Conservation (phyloP, 2,888 invertebrate species). For the Tanypteryx hageni region DNA sequence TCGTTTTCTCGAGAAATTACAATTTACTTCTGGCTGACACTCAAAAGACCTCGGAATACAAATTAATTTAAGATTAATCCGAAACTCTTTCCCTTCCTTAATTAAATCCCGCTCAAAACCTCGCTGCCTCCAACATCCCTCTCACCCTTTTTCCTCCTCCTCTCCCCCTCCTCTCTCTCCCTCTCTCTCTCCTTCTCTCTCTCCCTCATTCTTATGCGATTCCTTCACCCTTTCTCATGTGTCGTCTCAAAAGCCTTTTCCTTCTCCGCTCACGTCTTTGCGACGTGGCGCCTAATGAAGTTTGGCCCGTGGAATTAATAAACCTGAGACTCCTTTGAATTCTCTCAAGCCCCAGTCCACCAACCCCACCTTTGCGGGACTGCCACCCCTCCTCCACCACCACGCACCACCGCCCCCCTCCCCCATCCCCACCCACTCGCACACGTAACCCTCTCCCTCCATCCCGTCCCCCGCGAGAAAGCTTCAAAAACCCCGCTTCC, state of each 20-base stretch:
- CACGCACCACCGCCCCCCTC: background rate
- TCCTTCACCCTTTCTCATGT: constrained; percentile 63
- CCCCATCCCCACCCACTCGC: background rate
- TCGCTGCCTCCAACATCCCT: background rate
- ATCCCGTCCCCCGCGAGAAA: background rate
- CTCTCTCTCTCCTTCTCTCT: background rate
- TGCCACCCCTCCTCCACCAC: background rate
- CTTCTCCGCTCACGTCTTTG: constrained; percentile 61
- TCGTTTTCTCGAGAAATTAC: constrained; percentile 24
- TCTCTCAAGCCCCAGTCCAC: constrained; percentile 24
- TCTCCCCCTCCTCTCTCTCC: no score
- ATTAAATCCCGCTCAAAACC: constrained; percentile 53
- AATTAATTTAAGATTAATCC: constrained; percentile 61
- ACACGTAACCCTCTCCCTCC: background rate
- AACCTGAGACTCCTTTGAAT: constrained; percentile 64
- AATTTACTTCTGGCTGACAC: constrained; percentile 10
- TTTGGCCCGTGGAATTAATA: constrained; percentile 64
- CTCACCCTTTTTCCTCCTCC: background rate
- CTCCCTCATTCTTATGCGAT: constrained; percentile 58
- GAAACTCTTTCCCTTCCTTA: constrained; percentile 38
- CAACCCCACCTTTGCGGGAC: background rate
- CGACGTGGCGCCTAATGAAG: constrained; percentile 64
- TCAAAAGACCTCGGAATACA: constrained; percentile 47
- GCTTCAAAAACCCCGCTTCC: no score
- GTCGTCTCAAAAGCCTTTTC: constrained; percentile 64